Percentiles rank a stretch among this genome's conserved stretches.
These are phyloP conservation scores for Bucco capensis DNA, from an alignment of 2,113 vertebrate genomes.

Conservation along the genomic window DNA sequence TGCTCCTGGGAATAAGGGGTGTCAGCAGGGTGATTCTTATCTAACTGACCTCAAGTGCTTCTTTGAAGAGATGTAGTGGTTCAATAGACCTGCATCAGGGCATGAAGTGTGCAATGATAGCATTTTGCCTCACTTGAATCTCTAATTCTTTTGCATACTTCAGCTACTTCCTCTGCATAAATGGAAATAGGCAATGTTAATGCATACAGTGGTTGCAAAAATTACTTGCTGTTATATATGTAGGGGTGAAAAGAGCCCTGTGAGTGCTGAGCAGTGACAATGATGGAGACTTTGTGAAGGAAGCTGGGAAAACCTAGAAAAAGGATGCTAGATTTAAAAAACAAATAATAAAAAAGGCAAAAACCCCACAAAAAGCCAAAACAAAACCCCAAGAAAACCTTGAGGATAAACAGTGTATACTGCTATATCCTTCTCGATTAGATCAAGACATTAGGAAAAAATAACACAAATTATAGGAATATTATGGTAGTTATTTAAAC, in stretches of 20 bases:
- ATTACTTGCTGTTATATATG: neutral
- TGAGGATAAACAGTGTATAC: neutral
- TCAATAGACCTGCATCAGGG: accelerated
- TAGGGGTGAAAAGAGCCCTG: neutral
- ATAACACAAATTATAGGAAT: neutral
- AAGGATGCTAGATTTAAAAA: neutral
- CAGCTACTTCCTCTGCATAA: neutral
- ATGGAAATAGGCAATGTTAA: neutral
- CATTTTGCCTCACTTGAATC: neutral
- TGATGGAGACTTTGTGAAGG: neutral
- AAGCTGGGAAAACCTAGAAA: neutral
- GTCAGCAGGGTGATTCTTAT: neutral
- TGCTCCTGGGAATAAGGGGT: neutral
- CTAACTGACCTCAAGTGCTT: neutral
- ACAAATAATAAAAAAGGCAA: neutral
- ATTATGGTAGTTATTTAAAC: neutral
- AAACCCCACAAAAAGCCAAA: too few relatives aligned
- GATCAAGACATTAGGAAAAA: neutral
- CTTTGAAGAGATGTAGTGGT: neutral
- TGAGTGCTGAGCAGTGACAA: neutral
- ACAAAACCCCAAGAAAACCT: neutral
- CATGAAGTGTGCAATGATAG: neutral
- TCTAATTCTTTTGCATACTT: neutral
- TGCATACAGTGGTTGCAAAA: neutral
- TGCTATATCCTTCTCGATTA: neutral